Evolutionary conservation across 2,113 vertebrate genomes (phyloP), one percentile per base, ranked within the genome.

Genomic region (Romanogobio albipinnatus): DNA sequence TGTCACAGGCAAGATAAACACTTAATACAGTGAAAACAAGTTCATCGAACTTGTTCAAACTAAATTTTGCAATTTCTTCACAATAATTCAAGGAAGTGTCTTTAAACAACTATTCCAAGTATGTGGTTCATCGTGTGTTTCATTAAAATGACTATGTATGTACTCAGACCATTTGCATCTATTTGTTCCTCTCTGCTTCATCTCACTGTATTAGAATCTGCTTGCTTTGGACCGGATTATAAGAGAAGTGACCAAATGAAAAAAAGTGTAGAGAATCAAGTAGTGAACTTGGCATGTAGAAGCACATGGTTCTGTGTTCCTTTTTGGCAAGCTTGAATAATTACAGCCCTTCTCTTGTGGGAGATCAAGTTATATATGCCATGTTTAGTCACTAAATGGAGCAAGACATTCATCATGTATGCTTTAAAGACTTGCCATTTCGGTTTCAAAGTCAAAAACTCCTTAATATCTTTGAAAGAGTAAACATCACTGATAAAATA

Each of bases 331-430:
- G 78, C 86, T 78, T 43, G 8, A 82, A 58, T 82, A 88, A 89
- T 88, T 88, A 89, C 76, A 89, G 82, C 78, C 82, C 73, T 80
- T 86, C 83, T 86, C 71, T 82, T 87, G 59, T 51, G 81, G 83
- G 79, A 86, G 26, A 85, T 79, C 73, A 61, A 78, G 85, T 70
- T 81, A 83, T 88, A 88, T 61, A 86, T 88, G 88, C 82, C 86
- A 88, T 82, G 74, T 76, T 82, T 62, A 43, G 78, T 79, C 86
- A 89, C 88, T 88, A 84, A 73, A 89, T 83, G 84, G 75, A 77
- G 74, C 49, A 56, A 68, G 76, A 85, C 74, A 70, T 86, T 86
- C 74, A 81, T 86, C 88, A 85, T 83, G 61, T 76, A 62, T 10
- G 49, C 87, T 85, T 87, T 84, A 86, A 82, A 89, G 82, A 68